Percentiles rank a stretch among this genome's conserved stretches.
phyloP scores from a whole-genome alignment of 2,888 invertebrate species.

The Theodoxus fluviatilis region DNA sequence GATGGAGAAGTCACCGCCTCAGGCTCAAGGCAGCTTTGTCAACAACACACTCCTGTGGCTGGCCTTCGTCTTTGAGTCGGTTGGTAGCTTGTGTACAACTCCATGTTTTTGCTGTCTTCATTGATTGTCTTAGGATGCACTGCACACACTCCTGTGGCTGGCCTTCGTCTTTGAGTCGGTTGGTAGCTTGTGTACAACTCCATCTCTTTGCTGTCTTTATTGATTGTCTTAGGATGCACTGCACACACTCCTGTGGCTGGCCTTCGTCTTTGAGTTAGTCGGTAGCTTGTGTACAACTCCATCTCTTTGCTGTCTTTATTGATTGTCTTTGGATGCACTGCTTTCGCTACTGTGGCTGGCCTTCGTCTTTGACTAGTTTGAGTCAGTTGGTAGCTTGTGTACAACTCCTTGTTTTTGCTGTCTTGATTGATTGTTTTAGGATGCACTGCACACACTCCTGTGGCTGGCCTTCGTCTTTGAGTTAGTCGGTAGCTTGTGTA shows the following conservation, averaged over 20 bases:
- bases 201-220: not conserved
- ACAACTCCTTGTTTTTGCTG: not conserved
- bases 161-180: slow-evolving; percentile 62
- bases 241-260: slow-evolving; percentile 49
- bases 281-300: slow-evolving; percentile 30
- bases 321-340: not conserved
- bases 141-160: slow-evolving; percentile 46
- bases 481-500: slow-evolving; percentile 45
- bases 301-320: not conserved
- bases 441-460: slow-evolving; percentile 31
- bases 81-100: slow-evolving; percentile 36
- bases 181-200: slow-evolving; percentile 31
- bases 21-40: slow-evolving; percentile 44
- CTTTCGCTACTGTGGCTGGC: slow-evolving; percentile 50
- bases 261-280: slow-evolving; percentile 61
- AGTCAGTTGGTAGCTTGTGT: slow-evolving; percentile 48
- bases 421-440: slow-evolving; percentile 8
- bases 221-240: slow-evolving; percentile 1
- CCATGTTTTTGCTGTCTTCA: not conserved
- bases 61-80: slow-evolving; percentile 60
- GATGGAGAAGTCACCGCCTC: slow-evolving; percentile 41
- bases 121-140: not conserved
- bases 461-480: slow-evolving; percentile 62
- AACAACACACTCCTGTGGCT: slow-evolving; percentile 48
- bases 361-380: slow-evolving; percentile 60